Evolutionary conservation across 2,888 invertebrate genomes (phyloP), one percentile per base, ranked within the genome.

Genomic region (Lamellibrachia columna): DNA sequence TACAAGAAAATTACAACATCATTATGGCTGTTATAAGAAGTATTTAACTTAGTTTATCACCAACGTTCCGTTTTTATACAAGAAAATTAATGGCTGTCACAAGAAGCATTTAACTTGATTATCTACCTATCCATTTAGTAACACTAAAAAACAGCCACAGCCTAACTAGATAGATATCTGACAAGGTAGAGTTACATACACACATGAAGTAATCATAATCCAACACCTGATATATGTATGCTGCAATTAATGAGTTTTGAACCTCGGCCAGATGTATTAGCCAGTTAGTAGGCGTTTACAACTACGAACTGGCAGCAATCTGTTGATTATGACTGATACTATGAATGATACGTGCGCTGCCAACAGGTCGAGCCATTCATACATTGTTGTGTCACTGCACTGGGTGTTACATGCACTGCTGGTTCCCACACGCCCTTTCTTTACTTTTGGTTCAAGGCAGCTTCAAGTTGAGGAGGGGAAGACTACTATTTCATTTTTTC

Each of bases 321-420:
- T 75, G 22, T 75, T 75, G 75, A 75, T 75, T 75, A 75, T 75
- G 75, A 75, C 15, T 75, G 75, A 75, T 75, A 75, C 75, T 75
- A 75, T 75, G 75, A 75, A 75, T 75, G 75, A 75, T 75, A 75
- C 75, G n/a, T 75, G n/a, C 15, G n/a, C 15, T 22, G 15, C 6
- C 75, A 75, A n/a, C 75, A 22, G 15, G 75, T 75, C 75, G 75
- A 75, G 75, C n/a, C 75, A 22, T 75, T 75, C 75, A 75, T 4
- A 15, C 75, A 75, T 75, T 75, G 75, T 22, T 75, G 75, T 75
- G 75, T 75, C 75, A 75, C n/a, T 22, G 75, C 75, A n/a, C 40
- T 75, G 75, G 4, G 22, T 75, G 75, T 22, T 75, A 75, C 75
- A 75, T 22, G 75, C 75, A 75, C 75, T 22, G 22, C 75, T 75